Percentiles rank a stretch among this genome's conserved stretches.
phyloP scores from a whole-genome alignment of 1,140 invertebrate species.

The Globodera ellingtonae region DNA sequence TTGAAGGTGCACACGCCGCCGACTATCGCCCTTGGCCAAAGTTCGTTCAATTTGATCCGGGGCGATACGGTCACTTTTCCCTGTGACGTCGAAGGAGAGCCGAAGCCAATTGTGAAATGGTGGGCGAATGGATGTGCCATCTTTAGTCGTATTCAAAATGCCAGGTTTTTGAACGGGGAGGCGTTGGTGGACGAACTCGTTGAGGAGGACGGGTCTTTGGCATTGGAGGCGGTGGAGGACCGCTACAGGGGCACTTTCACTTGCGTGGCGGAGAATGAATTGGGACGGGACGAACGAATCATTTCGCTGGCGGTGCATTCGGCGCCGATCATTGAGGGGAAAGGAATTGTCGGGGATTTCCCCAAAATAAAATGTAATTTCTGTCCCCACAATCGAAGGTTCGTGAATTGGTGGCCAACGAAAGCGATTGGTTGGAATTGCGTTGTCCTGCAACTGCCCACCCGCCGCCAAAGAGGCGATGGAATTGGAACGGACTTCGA shows the following conservation, averaged over 20 bases:
- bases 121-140: conserved; percentile 7
- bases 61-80: conserved; percentile 53
- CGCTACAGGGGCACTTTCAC: conserved; percentile 52
- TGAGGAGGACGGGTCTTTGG: conserved; percentile 53
- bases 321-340: conserved; percentile 55
- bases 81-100: conserved; percentile 55
- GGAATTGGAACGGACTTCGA: conserved; percentile 56
- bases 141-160: not conserved
- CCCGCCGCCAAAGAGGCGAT: conserved; percentile 55
- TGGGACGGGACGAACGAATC: conserved; percentile 54
- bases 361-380: not conserved
- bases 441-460: conserved; percentile 55
- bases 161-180: conserved; percentile 22
- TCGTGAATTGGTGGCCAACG: conserved; percentile 36
- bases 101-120: conserved; percentile 54
- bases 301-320: conserved; percentile 59
- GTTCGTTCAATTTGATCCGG: conserved; percentile 52
- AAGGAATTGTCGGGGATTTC: conserved; percentile 21
- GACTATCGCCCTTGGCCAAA: conserved; percentile 48
- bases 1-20: conserved; percentile 46
- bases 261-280: conserved; percentile 54
- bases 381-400: not conserved
- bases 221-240: conserved; percentile 54
- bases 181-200: conserved; percentile 37
- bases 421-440: conserved; percentile 53